phyloP scores from a whole-genome alignment of 2,113 vertebrate species.

The Ancistrus triradiatus region DNA sequence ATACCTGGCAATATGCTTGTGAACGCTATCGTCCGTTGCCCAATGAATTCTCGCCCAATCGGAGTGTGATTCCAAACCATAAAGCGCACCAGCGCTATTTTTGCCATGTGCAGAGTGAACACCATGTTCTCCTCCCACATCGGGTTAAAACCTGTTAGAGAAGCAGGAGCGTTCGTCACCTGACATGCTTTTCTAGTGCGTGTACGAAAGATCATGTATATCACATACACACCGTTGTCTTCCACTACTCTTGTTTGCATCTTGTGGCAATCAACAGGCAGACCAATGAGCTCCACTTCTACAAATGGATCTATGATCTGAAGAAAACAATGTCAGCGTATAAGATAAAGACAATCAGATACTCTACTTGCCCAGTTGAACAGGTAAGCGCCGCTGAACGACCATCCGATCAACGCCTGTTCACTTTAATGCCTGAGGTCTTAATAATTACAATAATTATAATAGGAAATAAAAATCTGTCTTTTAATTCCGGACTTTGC shows the following conservation, averaged over 20 bases:
- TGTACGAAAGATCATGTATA: neutral
- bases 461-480: too few relatives aligned
- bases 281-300: conserved; percentile 92
- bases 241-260: conserved; percentile 92
- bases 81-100: conserved; percentile 85
- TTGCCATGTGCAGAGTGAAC: conserved; percentile 87
- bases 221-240: conserved; percentile 80
- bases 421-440: too few relatives aligned
- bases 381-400: too few relatives aligned
- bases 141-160: conserved; percentile 85
- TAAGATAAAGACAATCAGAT: too few relatives aligned
- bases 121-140: conserved; percentile 97
- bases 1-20: conserved; percentile 92
- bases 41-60: conserved; percentile 91
- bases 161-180: neutral
- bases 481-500: too few relatives aligned
- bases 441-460: too few relatives aligned
- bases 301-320: conserved; percentile 97
- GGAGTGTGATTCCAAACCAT: conserved; percentile 94
- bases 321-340: too few relatives aligned
- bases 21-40: conserved; percentile 89
- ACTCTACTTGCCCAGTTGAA: too few relatives aligned
- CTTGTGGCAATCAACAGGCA: conserved; percentile 87
- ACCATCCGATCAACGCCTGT: too few relatives aligned
- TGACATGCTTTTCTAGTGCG: too few relatives aligned